Base-by-base conservation (phyloP, 92 coral and sea anemone genomes). In the Parazoanthus atlanticus region DNA sequence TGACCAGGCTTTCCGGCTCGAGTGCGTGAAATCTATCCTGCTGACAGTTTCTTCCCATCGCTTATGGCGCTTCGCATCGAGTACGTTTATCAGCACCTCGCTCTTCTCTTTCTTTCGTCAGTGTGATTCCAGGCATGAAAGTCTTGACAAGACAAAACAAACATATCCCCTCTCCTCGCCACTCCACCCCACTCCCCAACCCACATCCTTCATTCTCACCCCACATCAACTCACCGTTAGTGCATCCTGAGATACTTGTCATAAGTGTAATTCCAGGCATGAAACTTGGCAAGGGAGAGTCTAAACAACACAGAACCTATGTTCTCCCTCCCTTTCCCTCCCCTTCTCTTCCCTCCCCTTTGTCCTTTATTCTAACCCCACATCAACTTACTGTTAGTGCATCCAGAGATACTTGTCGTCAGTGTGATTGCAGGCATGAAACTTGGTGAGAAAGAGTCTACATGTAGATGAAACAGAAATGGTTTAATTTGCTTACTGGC, bases 391-490 rank as follows among this genome's bases (percentile, higher is more conserved):
- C 84, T 52, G 41, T 56, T 64, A 3, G 84, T 56, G 38, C 17
- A 31, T 23, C 84, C 84, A 2, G 72, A 56, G 33, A 80, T 80
- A 29, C 36, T 80, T 54, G 84, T 80, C 6, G 72, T 80, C 10
- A 80, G 72, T 58, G 72, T 56, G 84, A 80, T 80, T 19, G 72
- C 84, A 31, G 84, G 43, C 49, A 31, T 33, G 41, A 58, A 38
- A 54, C 71, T 32, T 54, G 84, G 6, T 82, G 65, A 46, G 8
- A 6, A 8, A 12, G 64, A 26, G 23, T 38, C 79, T 76, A n/a
- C n/a, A n/a, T n/a, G n/a, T 76, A 38, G 23, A 7, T 31, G 26
- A 73, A 73, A 33, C 11, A 76, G 11, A 40, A 38, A 76, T 8
- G 38, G 23, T 72, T 36, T 15, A 31, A 32, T 5, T 8, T 46